These are phyloP conservation scores for Sitophilus oryzae DNA, from an alignment of 1,140 invertebrate genomes.

Conservation along the genomic window DNA sequence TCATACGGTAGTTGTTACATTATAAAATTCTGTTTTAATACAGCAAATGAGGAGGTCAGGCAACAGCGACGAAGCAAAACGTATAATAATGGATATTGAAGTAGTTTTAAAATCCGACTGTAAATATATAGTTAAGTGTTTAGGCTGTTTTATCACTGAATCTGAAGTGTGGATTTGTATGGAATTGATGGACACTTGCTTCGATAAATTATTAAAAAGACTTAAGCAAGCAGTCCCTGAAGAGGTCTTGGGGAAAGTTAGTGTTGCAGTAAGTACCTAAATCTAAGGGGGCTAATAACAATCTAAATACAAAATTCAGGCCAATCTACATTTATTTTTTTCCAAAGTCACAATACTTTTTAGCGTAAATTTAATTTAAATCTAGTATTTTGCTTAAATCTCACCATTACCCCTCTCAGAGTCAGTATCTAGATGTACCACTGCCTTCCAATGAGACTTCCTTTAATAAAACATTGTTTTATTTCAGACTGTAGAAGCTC, in stretches of 20 bases:
- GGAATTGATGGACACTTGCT: constrained; percentile 97
- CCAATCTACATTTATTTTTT: too few species aligned
- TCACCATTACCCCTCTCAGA: too few species aligned
- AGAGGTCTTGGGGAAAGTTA: constrained; percentile 91
- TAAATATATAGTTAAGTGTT: constrained; percentile 93
- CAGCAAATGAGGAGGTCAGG: constrained; percentile 96
- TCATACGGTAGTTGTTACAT: too few species aligned
- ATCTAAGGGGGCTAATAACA: too few species aligned
- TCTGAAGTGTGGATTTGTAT: constrained; percentile 87
- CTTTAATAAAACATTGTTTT: neutral
- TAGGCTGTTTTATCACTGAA: constrained; percentile 95
- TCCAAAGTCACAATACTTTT: too few species aligned
- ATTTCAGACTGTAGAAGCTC: constrained; percentile 84
- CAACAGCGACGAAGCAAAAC: constrained; percentile 94
- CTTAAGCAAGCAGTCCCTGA: constrained; percentile 86
- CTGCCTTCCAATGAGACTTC: too few species aligned
- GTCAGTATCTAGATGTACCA: too few species aligned
- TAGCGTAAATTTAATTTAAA: too few species aligned
- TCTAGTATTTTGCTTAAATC: too few species aligned
- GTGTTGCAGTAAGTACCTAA: constrained; percentile 83
- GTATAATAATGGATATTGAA: constrained; percentile 97
- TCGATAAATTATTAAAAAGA: constrained; percentile 91
- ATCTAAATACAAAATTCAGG: too few species aligned
- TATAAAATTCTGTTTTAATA: too few species aligned
- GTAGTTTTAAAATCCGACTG: constrained; percentile 96